A percentile compares a stretch with the other conserved stretches of the same genome.
phyloP scores from a whole-genome alignment of 2,113 vertebrate species.

The Polypterus senegalus region DNA sequence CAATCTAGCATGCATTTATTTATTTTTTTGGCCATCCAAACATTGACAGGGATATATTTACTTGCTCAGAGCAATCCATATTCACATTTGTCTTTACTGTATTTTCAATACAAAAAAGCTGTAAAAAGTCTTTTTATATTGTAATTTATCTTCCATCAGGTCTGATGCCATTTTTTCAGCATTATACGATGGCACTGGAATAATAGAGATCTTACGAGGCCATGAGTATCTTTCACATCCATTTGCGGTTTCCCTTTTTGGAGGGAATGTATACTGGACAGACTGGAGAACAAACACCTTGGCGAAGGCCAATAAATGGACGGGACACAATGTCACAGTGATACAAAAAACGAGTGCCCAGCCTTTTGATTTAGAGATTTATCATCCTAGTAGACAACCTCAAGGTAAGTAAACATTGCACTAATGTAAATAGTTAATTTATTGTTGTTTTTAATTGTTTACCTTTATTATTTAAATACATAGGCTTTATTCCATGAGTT shows the following conservation, averaged over 20 bases:
- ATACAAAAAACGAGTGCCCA: constrained; percentile 97
- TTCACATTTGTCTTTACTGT: too few species aligned
- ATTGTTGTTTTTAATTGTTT: too few species aligned
- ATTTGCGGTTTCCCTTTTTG: constrained; percentile 89
- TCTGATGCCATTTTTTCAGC: constrained; percentile 97
- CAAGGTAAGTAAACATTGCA: constrained; percentile 54
- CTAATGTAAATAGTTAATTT: too few species aligned
- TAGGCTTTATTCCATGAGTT: too few species aligned
- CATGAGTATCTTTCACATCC: constrained; percentile 96
- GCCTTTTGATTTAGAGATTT: constrained; percentile 94
- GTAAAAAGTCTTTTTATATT: constrained; percentile 13
- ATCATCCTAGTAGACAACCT: constrained; percentile 92
- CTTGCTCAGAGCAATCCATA: too few species aligned
- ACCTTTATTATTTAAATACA: too few species aligned
- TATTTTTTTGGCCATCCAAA: too few species aligned
- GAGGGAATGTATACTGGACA: constrained; percentile 94
- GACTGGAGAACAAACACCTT: constrained; percentile 97
- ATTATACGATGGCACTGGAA: constrained; percentile 77
- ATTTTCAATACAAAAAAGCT: not conserved
- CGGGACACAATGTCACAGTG: constrained; percentile 86
- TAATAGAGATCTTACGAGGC: constrained; percentile 87
- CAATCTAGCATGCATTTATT: too few species aligned
- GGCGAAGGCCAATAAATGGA: constrained; percentile 95
- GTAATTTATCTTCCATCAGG: constrained; percentile 43
- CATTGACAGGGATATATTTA: too few species aligned